phyloP scores from a whole-genome alignment of 1,140 invertebrate genomes.

The Hypothenemus hampei region DNA sequence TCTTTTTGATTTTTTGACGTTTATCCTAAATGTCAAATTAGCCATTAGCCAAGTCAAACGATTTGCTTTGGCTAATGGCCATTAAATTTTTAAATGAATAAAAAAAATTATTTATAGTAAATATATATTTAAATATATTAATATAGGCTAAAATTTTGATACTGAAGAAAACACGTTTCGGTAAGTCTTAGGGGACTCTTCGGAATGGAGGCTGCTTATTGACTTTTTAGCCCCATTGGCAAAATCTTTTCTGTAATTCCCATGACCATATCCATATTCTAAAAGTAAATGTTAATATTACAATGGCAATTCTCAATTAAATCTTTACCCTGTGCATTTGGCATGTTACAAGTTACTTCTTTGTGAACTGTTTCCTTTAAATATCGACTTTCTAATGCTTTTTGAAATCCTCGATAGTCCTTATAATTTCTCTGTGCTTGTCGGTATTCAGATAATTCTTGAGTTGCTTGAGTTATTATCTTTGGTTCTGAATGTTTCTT shows the following conservation, averaged over 20 bases:
- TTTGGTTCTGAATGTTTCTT: constrained; percentile 26
- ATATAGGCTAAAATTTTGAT: constrained; percentile 28
- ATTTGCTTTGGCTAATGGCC: no score
- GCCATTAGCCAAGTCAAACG: no score
- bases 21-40: no score
- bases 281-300: constrained; percentile 14
- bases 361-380: constrained; percentile 38
- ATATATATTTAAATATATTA: constrained; percentile 1
- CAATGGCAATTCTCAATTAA: background rate
- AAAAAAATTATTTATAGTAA: no score
- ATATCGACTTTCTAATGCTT: constrained; percentile 9
- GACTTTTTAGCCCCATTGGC: constrained; percentile 35
- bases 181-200: constrained; percentile 35
- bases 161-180: constrained; percentile 33
- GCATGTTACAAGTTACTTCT: constrained; percentile 43
- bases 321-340: constrained; percentile 37
- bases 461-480: constrained; percentile 33
- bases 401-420: constrained; percentile 33
- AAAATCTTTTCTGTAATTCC: constrained; percentile 41
- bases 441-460: constrained; percentile 42
- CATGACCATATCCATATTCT: constrained; percentile 27
- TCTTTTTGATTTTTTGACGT: no score
- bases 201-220: constrained; percentile 32
- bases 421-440: constrained; percentile 43
- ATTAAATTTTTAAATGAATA: no score